Percentiles rank a stretch among this genome's conserved stretches.
These are phyloP conservation scores for Abrostola tripartita DNA, from an alignment of 2,888 invertebrate genomes.

Conservation along the genomic window DNA sequence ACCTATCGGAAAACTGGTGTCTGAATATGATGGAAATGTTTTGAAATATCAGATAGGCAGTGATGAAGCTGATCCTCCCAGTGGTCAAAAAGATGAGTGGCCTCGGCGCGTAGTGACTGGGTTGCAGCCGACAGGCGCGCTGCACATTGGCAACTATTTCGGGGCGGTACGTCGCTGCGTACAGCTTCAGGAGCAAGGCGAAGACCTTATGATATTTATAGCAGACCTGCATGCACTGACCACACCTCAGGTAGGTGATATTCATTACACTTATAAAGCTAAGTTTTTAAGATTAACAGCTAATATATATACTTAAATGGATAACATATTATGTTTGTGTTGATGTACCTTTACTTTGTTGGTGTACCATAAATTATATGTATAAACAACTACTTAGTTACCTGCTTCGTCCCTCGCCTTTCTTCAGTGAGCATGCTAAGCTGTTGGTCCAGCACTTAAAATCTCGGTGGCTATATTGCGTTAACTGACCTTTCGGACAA, in stretches of 20 bases:
- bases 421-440: no score
- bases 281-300: no score
- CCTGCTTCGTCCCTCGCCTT: no score
- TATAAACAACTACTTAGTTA: no score
- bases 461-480: no score
- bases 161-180: conserved; percentile 97
- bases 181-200: conserved; percentile 91
- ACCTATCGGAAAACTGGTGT: neutral
- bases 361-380: no score
- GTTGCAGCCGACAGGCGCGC: conserved; percentile 97
- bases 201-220: conserved; percentile 93
- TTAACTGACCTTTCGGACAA: no score
- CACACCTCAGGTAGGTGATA: conserved; percentile 91
- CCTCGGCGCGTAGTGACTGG: conserved; percentile 94
- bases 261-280: no score
- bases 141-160: conserved; percentile 99
- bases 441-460: no score
- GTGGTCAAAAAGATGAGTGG: conserved; percentile 68
- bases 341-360: no score
- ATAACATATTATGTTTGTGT: no score
- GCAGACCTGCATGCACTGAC: conserved; percentile 98
- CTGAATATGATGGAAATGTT: conserved; percentile 3
- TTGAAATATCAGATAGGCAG: conserved; percentile 38
- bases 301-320: no score
- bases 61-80: conserved; percentile 6